phyloP scores from a whole-genome alignment of 2,113 vertebrate genomes.

The Xyliphius kryptos region DNA sequence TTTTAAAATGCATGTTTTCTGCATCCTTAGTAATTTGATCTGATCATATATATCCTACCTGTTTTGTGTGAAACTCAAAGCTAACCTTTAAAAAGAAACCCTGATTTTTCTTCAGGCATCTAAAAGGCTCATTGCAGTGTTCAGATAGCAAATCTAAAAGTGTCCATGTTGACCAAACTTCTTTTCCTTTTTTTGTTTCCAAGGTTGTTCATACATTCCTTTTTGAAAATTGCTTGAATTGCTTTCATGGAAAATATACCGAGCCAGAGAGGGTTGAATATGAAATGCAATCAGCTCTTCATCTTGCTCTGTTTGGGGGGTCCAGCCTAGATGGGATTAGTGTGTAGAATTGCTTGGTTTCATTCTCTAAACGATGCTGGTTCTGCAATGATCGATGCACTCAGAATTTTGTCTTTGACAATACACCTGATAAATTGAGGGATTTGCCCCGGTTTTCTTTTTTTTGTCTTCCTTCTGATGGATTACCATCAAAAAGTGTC shows the following conservation, averaged over 20 bases:
- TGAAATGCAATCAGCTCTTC: not conserved
- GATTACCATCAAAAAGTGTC: not conserved
- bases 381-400: not conserved
- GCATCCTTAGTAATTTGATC: no score
- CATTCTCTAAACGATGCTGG: not conserved
- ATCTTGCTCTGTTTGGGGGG: not conserved
- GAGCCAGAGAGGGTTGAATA: not conserved
- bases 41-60: no score
- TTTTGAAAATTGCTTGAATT: not conserved
- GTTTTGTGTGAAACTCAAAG: no score
- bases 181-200: not conserved
- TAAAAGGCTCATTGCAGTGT: no score
- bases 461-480: not conserved
- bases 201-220: not conserved
- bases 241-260: not conserved
- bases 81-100: no score
- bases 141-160: no score
- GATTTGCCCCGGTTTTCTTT: not conserved
- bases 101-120: no score
- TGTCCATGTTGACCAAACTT: no score
- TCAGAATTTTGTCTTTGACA: not conserved
- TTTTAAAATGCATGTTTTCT: no score
- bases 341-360: constrained; percentile 1
- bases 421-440: constrained; percentile 1
- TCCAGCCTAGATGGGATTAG: not conserved